phyloP scores from a whole-genome alignment of 2,113 vertebrate genomes.

The Dipodomys stephensi region DNA sequence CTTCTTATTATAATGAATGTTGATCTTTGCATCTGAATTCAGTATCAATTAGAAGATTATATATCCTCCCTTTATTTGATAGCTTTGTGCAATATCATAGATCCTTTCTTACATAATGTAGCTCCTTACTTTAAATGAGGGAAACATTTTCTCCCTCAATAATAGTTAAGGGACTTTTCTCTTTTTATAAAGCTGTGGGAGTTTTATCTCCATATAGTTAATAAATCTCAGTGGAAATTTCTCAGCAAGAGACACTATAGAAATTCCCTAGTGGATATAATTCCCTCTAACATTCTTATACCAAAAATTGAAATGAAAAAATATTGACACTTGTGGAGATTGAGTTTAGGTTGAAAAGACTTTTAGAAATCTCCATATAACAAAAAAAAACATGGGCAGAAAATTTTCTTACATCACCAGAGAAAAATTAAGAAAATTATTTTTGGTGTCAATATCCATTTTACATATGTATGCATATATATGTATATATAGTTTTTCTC shows the following conservation, averaged over 20 bases:
- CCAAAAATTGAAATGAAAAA: neutral
- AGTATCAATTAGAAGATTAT: neutral
- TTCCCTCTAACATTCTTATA: neutral
- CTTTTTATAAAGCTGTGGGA: neutral
- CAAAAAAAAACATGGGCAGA: neutral
- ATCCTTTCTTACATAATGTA: neutral
- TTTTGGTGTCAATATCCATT: neutral
- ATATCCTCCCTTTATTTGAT: neutral
- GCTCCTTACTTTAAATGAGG: neutral
- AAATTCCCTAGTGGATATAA: neutral
- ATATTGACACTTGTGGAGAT: neutral
- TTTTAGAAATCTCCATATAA: neutral
- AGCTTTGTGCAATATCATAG: neutral
- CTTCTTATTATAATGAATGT: neutral
- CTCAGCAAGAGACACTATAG: slow-evolving; percentile 6
- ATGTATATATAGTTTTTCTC: neutral
- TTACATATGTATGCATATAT: neutral
- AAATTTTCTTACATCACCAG: neutral
- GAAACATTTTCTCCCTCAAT: neutral
- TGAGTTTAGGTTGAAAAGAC: neutral
- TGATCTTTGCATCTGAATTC: neutral
- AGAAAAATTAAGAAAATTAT: neutral
- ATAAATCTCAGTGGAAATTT: slow-evolving; percentile 50
- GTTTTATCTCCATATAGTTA: neutral
- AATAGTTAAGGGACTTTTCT: neutral